Percentiles rank a stretch among this genome's conserved stretches.
phyloP scores from a whole-genome alignment of 1,140 invertebrate species.

The Formica selysi region DNA sequence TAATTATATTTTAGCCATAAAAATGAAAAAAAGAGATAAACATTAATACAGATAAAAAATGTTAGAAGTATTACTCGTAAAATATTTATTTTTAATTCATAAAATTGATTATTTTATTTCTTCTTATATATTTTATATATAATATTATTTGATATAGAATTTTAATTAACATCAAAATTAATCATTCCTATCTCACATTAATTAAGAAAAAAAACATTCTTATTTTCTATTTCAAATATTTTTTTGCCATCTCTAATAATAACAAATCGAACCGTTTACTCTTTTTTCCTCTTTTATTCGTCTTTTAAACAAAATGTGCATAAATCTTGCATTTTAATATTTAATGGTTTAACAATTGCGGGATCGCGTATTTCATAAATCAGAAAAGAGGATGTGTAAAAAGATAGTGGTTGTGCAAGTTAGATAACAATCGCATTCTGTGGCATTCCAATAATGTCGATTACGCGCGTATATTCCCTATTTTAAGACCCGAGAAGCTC shows the following conservation, averaged over 20 bases:
- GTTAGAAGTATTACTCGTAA: too few relatives aligned
- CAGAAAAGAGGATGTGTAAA: slow-evolving; percentile 32
- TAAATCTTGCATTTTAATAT: slow-evolving; percentile 43
- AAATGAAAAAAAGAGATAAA: neutral
- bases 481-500: slow-evolving; percentile 55
- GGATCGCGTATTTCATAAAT: slow-evolving; percentile 32
- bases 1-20: neutral
- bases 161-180: too few relatives aligned
- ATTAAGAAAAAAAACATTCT: too few relatives aligned
- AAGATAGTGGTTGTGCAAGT: slow-evolving; percentile 26
- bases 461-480: slow-evolving; percentile 39
- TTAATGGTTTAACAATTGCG: slow-evolving; percentile 18
- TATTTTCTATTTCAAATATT: too few relatives aligned
- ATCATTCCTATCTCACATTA: too few relatives aligned
- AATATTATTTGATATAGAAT: too few relatives aligned
- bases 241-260: too few relatives aligned
- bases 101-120: too few relatives aligned
- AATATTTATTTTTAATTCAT: too few relatives aligned
- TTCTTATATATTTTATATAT: too few relatives aligned
- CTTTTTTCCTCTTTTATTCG: neutral
- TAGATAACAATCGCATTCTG: slow-evolving; percentile 55
- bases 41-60: neutral
- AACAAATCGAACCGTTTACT: neutral
- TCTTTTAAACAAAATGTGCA: neutral
- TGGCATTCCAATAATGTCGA: slow-evolving; percentile 12